phyloP scores from a whole-genome alignment of 2,888 invertebrate species.

The Hofmannophila pseudospretella region DNA sequence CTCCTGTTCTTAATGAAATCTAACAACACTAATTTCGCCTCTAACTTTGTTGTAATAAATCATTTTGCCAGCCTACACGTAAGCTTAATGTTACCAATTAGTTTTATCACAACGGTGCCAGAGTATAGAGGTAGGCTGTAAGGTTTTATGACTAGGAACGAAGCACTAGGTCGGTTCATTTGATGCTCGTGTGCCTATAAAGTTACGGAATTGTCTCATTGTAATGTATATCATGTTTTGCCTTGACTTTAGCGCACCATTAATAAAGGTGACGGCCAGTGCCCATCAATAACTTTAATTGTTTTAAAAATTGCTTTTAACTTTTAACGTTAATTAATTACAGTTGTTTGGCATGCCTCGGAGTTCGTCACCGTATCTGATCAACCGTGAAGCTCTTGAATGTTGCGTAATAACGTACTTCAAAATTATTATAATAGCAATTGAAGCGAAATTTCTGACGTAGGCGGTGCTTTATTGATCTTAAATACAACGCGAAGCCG shows the following conservation, averaged over 20 bases:
- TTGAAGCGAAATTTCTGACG: constrained; percentile 1
- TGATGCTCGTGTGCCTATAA: not conserved
- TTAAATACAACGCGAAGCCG: constrained; percentile 9
- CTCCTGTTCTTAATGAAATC: too few relatives aligned
- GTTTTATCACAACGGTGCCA: not conserved
- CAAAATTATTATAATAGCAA: constrained; percentile 1
- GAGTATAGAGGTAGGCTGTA: not conserved
- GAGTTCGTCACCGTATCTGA: constrained; percentile 2
- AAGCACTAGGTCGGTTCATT: not conserved
- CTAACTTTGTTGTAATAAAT: constrained; percentile 16
- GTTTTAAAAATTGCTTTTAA: constrained; percentile 8
- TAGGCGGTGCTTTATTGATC: constrained; percentile 11
- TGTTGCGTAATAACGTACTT: not conserved
- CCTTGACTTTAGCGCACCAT: constrained; percentile 4
- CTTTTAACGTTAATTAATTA: constrained; percentile 4
- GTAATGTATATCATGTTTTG: constrained; percentile 5
- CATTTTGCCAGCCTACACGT: constrained; percentile 6
- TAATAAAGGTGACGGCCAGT: constrained; percentile 9
- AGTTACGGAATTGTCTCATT: constrained; percentile 1
- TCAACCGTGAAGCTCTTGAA: not conserved
- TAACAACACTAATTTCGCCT: constrained; percentile 9
- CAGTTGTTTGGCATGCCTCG: not conserved
- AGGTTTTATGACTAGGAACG: not conserved
- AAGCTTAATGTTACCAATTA: constrained; percentile 6
- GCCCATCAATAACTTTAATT: constrained; percentile 10